These are phyloP conservation scores for Typhlichthys eigenmanni DNA, from an alignment of 2,797 vertebrate species.

Conservation along the genomic window DNA sequence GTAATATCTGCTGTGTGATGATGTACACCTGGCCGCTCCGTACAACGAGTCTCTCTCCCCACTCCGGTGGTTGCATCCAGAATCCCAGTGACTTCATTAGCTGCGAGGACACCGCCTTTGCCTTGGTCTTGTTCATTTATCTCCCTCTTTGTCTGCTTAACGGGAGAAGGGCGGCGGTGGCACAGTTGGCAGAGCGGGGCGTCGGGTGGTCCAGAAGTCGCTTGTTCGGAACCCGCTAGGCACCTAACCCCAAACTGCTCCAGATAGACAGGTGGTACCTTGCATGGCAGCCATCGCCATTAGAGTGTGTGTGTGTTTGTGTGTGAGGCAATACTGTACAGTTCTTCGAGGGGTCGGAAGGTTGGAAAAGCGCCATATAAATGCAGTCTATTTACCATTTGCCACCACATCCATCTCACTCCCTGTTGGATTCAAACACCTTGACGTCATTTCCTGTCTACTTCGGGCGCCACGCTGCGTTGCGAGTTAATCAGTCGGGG, in stretches of 20 bases:
- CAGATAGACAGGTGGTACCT: no score
- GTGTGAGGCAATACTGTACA: no score
- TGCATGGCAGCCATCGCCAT: neutral
- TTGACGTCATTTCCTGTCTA: slow-evolving; percentile 48
- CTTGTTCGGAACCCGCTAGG: no score
- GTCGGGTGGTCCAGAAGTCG: no score
- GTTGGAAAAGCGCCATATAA: no score
- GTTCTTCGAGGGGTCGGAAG: no score
- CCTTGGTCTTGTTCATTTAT: slow-evolving; percentile 42
- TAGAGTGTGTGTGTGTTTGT: no score
- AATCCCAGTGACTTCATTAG: slow-evolving; percentile 57
- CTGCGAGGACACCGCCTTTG: slow-evolving; percentile 42
- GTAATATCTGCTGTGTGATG: slow-evolving; percentile 61
- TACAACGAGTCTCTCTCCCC: slow-evolving; percentile 21
- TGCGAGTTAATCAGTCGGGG: slow-evolving; percentile 45
- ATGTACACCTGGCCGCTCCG: slow-evolving; percentile 69
- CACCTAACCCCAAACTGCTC: no score
- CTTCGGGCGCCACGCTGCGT: slow-evolving; percentile 44
- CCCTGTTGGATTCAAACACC: slow-evolving; percentile 21
- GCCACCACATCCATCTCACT: neutral
- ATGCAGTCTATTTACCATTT: neutral
- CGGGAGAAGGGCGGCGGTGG: no score
- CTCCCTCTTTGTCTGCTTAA: slow-evolving; percentile 5
- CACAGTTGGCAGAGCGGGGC: no score
- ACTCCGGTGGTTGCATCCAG: slow-evolving; percentile 50